A percentile compares a stretch with the other conserved stretches of the same genome.
Evolutionary conservation across 2,113 vertebrate genomes (phyloP).

Genomic region (Dromiciops gliroides): DNA sequence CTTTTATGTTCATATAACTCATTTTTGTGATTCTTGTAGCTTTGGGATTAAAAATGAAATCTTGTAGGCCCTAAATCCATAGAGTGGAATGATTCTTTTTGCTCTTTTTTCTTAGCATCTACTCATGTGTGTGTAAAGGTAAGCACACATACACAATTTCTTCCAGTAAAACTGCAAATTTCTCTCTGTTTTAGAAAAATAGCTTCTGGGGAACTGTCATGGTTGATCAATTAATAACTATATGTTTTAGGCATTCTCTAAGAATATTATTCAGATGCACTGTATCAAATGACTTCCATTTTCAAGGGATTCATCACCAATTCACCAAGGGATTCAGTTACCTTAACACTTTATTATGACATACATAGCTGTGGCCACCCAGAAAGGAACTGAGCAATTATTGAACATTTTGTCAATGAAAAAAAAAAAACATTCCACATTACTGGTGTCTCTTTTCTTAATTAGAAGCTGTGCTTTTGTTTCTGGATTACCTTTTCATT

Average conservation of each 20-base stretch:
- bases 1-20: conserved; percentile 37
- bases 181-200: conserved; percentile 37
- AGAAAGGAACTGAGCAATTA: not conserved
- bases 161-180: not conserved
- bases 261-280: conserved; percentile 57
- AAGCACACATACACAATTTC: not conserved
- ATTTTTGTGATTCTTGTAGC: not conserved
- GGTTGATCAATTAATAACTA: conserved; percentile 65
- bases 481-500: not conserved
- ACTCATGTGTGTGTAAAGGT: not conserved
- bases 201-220: conserved; percentile 23
- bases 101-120: not conserved
- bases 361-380: not conserved
- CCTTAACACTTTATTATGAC: not conserved
- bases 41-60: conserved; percentile 51
- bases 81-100: not conserved
- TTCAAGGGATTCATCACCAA: conserved; percentile 65
- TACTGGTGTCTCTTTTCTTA: conserved; percentile 24
- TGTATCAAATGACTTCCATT: too few species aligned
- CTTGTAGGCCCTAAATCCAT: not conserved
- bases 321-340: not conserved
- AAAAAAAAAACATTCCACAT: not conserved
- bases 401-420: not conserved
- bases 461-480: conserved; percentile 17
- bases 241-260: conserved; percentile 68